Evolutionary conservation across 2,888 invertebrate genomes (phyloP).

Genomic region (Herminia tarsipennalis): DNA sequence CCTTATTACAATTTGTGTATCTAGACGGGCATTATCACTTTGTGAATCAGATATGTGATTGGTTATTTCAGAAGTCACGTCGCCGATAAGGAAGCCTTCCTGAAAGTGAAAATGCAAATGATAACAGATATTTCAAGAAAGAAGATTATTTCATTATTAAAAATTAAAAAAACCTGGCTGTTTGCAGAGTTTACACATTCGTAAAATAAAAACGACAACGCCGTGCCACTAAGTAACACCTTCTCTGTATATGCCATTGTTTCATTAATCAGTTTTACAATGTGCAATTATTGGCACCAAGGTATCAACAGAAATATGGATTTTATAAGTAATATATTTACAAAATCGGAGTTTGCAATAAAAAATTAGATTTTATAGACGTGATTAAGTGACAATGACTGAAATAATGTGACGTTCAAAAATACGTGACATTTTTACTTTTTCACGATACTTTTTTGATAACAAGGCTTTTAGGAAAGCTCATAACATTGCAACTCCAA

Average conservation of each 20-base stretch:
- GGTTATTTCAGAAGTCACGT: conserved; percentile 86
- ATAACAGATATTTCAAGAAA: conserved; percentile 1
- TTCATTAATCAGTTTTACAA: conserved; percentile 15
- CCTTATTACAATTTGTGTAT: conserved; percentile 87
- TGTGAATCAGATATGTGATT: conserved; percentile 89
- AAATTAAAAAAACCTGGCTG: conserved; percentile 83
- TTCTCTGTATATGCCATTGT: conserved; percentile 78
- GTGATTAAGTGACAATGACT: conserved; percentile 5
- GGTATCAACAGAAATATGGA: not conserved
- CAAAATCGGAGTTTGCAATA: conserved; percentile 10
- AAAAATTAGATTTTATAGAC: not conserved
- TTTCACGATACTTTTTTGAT: not conserved
- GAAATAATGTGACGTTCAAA: not conserved
- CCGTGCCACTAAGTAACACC: conserved; percentile 86
- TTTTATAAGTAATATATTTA: conserved; percentile 18
- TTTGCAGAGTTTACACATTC: conserved; percentile 87
- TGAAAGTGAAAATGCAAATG: conserved; percentile 49
- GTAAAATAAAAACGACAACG: conserved; percentile 88
- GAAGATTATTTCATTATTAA: not conserved
- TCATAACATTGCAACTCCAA: no score
- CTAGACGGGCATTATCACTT: conserved; percentile 86
- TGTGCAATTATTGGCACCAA: not conserved
- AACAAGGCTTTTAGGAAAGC: no score
- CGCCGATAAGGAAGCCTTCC: conserved; percentile 89
- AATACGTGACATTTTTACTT: not conserved